phyloP scores from a whole-genome alignment of 2,797 vertebrate genomes.

The Sphaeramia orbicularis region DNA sequence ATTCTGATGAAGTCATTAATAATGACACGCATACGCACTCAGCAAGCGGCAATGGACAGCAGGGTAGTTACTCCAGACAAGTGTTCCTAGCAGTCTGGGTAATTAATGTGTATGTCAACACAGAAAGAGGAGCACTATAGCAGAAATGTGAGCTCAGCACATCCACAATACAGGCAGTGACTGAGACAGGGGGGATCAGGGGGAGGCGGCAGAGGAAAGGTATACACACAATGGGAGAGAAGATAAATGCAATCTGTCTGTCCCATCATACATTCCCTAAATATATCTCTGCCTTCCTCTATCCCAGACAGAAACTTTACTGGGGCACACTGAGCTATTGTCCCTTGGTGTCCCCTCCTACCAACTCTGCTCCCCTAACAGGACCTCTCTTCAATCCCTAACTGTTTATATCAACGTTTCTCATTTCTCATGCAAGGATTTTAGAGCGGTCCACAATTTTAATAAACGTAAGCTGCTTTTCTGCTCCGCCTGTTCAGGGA shows the following conservation, averaged over 20 bases:
- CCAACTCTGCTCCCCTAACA: conserved; percentile 41
- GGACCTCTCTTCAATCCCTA: conserved; percentile 64
- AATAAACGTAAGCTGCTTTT: conserved; percentile 87
- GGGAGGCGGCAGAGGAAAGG: conserved; percentile 30
- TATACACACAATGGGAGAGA: conserved; percentile 70
- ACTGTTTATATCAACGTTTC: conserved; percentile 67
- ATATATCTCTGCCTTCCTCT: conserved; percentile 67
- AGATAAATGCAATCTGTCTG: conserved; percentile 80
- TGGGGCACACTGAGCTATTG: conserved; percentile 74
- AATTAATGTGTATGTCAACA: conserved; percentile 88
- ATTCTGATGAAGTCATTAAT: conserved; percentile 65
- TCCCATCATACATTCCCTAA: conserved; percentile 72
- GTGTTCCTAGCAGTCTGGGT: conserved; percentile 82
- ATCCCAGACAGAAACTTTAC: conserved; percentile 73
- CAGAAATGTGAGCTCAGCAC: conserved; percentile 85
- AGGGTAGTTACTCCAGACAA: conserved; percentile 74
- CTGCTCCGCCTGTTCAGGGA: conserved; percentile 72
- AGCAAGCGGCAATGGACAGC: conserved; percentile 49
- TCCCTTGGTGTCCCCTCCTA: conserved; percentile 49
- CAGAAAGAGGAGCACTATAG: conserved; percentile 74
- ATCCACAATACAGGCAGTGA: conserved; percentile 74
- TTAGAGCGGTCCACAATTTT: conserved; percentile 73
- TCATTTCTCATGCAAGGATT: conserved; percentile 77
- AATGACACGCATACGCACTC: conserved; percentile 37
- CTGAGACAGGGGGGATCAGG: conserved; percentile 43